phyloP scores from a whole-genome alignment of 2,888 invertebrate species.

The Athetis lepigone region DNA sequence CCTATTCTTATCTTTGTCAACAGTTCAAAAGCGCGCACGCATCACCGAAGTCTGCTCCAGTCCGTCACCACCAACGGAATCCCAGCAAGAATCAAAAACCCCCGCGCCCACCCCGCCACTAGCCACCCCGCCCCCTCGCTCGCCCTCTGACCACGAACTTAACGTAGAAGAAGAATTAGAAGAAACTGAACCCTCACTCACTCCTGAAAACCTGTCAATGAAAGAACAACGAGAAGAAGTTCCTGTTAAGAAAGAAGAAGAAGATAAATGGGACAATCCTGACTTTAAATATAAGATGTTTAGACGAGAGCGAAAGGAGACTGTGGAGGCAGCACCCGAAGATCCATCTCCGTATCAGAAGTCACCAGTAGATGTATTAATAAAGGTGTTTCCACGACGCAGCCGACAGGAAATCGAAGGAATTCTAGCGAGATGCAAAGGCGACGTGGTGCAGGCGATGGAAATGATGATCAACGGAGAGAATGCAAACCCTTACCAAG shows the following conservation, averaged over 20 bases:
- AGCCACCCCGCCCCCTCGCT: slow-evolving; percentile 83
- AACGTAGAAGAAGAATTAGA: slow-evolving; percentile 91
- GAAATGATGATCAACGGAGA: slow-evolving; percentile 95
- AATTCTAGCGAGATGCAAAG: slow-evolving; percentile 95
- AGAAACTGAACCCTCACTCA: slow-evolving; percentile 90
- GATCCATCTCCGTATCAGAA: slow-evolving; percentile 88
- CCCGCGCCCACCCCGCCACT: slow-evolving; percentile 80
- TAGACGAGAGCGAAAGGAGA: slow-evolving; percentile 75
- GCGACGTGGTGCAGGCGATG: slow-evolving; percentile 98
- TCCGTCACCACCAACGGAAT: slow-evolving; percentile 81
- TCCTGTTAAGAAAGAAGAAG: slow-evolving; percentile 88
- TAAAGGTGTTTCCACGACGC: slow-evolving; percentile 97
- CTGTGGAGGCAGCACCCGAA: slow-evolving; percentile 69
- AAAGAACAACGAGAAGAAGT: slow-evolving; percentile 92
- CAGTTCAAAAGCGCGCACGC: slow-evolving; percentile 88
- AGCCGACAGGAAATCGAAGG: slow-evolving; percentile 96
- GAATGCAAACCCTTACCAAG: slow-evolving; percentile 77
- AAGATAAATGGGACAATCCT: slow-evolving; percentile 84
- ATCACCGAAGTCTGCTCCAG: slow-evolving; percentile 87
- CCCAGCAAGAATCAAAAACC: slow-evolving; percentile 77
- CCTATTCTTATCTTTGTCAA: slow-evolving; percentile 70
- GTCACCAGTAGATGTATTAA: slow-evolving; percentile 96
- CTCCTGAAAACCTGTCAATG: slow-evolving; percentile 95
- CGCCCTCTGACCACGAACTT: slow-evolving; percentile 88
- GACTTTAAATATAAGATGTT: slow-evolving; percentile 86